Conservation (phyloP, 2,888 invertebrate species). For the Pycnomerus fuliginosus region DNA sequence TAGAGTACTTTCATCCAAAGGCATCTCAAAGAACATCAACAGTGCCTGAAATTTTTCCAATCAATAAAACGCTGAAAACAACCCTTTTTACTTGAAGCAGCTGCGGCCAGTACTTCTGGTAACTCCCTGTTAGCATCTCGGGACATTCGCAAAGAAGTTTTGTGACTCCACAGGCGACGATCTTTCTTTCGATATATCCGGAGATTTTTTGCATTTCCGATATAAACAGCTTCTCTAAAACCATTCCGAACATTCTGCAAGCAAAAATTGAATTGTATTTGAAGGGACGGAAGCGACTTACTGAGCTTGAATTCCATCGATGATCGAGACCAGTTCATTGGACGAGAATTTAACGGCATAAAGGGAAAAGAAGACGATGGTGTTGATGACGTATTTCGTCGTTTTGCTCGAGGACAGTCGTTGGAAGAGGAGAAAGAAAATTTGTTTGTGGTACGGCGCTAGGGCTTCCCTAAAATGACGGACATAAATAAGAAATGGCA, state of each 20-base stretch:
- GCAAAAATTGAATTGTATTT: slow-evolving; percentile 8
- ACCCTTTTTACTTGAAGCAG: slow-evolving; percentile 56
- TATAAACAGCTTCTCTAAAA: slow-evolving; percentile 84
- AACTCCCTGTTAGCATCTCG: slow-evolving; percentile 65
- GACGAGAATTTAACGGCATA: slow-evolving; percentile 83
- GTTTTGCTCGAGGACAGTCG: slow-evolving; percentile 91
- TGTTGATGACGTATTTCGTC: slow-evolving; percentile 86
- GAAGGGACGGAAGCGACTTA: slow-evolving; percentile 53
- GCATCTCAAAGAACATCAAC: slow-evolving; percentile 85
- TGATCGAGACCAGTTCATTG: slow-evolving; percentile 68
- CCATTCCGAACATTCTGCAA: slow-evolving; percentile 91
- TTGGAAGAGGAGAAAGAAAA: slow-evolving; percentile 91
- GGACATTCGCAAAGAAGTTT: slow-evolving; percentile 80
- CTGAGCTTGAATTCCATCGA: slow-evolving; percentile 86
- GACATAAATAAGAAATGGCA: no score
- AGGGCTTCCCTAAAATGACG: slow-evolving; percentile 66
- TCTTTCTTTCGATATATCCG: slow-evolving; percentile 81
- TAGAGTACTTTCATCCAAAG: slow-evolving; percentile 73
- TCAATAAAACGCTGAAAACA: no score
- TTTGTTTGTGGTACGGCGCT: slow-evolving; percentile 77
- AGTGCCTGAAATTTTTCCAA: slow-evolving; percentile 73
- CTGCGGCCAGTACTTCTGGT: slow-evolving; percentile 63
- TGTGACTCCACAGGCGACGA: slow-evolving; percentile 87
- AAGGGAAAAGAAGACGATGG: slow-evolving; percentile 88
- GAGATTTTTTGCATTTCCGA: slow-evolving; percentile 85